Base-by-base conservation (phyloP, 2,888 invertebrate genomes). In the Seira sanloemensis region DNA sequence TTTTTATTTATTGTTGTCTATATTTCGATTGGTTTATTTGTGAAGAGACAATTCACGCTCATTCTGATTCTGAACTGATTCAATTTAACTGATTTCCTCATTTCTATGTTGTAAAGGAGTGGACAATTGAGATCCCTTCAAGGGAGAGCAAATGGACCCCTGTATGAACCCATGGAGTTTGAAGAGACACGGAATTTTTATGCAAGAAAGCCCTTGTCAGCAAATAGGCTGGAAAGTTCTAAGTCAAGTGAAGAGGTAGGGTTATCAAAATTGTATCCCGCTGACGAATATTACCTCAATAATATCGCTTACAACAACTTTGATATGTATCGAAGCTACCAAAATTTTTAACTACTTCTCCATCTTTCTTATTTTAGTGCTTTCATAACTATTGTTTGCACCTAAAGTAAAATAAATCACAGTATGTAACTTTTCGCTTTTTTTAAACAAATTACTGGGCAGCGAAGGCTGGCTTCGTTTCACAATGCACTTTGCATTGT, bases 181-280 rank as follows among this genome's bases (percentile, higher is more conserved):
- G 86, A 86, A 54, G 86, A 86, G 69, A 37, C 73, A 19, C 86
- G 86, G 86, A 86, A 83, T 79, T 78, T 74, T 85, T 78, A 58
- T 67, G 46, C 81, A 73, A 78, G 86, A 86, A 81, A 82, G 67
- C 78, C 84, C 67, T 23, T 82, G 58, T 76, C 84, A 54, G 66
- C 81, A 21, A 65, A 69, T 81, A 86, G 84, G 62, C 74, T 85
- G 79, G 84, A 86, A 72, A 82, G 81, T 84, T 54, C 84, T 54
- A 82, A 81, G 76, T 85, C 85, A 74, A 82, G 74, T 75, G 81
- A 81, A 69, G 86, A 86, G 86, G 86, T 86, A 86, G 86, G 86
- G 80, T n/a, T 77, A 27, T 80, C 80, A 26, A 84, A 78, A 84
- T 37, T 58, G 37, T 74, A 72, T 62, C 23, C 78, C 83, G 37